phyloP scores from a whole-genome alignment of 2,113 vertebrate species.

The Corythoichthys haematopterus region DNA sequence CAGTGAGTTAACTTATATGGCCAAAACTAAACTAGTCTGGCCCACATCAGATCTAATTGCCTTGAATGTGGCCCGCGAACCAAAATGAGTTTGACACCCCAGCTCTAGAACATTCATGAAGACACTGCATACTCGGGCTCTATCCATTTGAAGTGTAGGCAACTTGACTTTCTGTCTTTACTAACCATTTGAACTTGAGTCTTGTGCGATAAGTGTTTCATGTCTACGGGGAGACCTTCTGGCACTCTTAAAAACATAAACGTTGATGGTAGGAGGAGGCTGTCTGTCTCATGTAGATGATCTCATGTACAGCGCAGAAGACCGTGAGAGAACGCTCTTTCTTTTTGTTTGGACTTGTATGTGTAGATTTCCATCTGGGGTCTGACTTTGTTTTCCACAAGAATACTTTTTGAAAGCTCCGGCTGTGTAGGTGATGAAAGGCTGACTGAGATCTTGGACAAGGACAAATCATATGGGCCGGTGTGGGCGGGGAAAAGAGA shows the following conservation, averaged over 20 bases:
- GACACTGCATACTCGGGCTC: background rate
- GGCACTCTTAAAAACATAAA: slow-evolving; percentile 1
- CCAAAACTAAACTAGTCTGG: no score
- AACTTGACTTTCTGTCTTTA: background rate
- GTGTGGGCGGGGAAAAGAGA: slow-evolving; percentile 28
- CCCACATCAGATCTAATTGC: no score
- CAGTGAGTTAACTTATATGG: no score
- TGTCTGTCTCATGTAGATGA: background rate
- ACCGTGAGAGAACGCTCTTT: slow-evolving; percentile 23
- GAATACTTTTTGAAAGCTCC: slow-evolving; percentile 51
- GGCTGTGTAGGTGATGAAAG: slow-evolving; percentile 65
- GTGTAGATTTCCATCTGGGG: slow-evolving; percentile 40
- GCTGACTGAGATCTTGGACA: slow-evolving; percentile 58
- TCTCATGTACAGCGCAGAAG: slow-evolving; percentile 5
- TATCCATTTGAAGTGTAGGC: background rate
- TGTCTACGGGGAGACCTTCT: background rate
- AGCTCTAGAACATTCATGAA: background rate
- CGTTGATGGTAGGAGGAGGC: background rate
- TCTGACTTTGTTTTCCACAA: slow-evolving; percentile 39
- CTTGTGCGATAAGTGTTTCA: background rate
- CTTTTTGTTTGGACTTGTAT: slow-evolving; percentile 24
- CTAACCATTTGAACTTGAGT: background rate
- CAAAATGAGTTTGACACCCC: background rate
- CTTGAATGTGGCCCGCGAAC: no score
- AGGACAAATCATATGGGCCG: slow-evolving; percentile 57